phyloP scores from a whole-genome alignment of 1,140 invertebrate genomes.

The Philotrypesis tridentata region DNA sequence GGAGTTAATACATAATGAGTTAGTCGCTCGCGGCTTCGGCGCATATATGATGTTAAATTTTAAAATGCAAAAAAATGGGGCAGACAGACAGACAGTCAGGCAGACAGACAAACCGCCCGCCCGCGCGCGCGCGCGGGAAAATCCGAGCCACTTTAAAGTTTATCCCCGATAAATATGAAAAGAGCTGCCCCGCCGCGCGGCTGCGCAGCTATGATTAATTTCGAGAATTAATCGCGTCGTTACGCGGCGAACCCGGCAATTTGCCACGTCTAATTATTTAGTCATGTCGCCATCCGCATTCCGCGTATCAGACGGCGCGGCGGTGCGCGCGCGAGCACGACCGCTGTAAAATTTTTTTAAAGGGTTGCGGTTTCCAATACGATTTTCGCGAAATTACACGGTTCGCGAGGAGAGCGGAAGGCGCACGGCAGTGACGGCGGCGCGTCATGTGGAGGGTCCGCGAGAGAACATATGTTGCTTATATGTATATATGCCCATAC shows the following conservation, averaged over 20 bases:
- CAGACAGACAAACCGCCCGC: too few relatives aligned
- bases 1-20: background rate
- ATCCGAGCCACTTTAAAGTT: slow-evolving; percentile 22
- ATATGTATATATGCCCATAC: too few relatives aligned
- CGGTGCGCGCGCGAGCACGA: background rate
- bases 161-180: slow-evolving; percentile 1
- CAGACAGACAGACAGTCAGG: background rate
- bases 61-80: background rate
- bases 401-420: background rate
- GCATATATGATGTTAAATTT: background rate
- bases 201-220: slow-evolving; percentile 29
- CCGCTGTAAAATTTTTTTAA: slow-evolving; percentile 40
- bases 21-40: background rate
- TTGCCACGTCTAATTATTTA: slow-evolving; percentile 20
- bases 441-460: slow-evolving; percentile 35
- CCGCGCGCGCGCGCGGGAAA: too few relatives aligned
- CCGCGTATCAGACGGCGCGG: background rate
- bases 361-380: slow-evolving; percentile 37
- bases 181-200: background rate
- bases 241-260: slow-evolving; percentile 38
- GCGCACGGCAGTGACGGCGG: background rate
- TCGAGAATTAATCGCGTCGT: slow-evolving; percentile 34
- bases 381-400: slow-evolving; percentile 42
- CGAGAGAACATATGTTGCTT: slow-evolving; percentile 30
- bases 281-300: background rate